These are phyloP conservation scores for Rhinoraja longicauda DNA, from an alignment of 2,797 vertebrate species.

Conservation along the genomic window DNA sequence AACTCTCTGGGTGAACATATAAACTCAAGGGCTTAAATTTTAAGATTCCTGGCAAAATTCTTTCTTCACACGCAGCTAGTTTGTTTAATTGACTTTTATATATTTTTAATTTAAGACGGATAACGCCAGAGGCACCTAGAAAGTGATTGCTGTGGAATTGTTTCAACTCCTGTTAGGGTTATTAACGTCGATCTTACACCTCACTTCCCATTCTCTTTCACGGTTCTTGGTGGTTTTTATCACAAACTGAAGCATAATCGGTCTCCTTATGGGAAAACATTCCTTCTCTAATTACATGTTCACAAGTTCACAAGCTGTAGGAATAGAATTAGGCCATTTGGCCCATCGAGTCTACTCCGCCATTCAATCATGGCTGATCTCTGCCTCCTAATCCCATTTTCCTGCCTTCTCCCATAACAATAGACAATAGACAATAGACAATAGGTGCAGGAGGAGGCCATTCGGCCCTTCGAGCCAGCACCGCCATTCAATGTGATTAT, in stretches of 20 bases:
- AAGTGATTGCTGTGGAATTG: neutral
- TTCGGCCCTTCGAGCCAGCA: too few species aligned
- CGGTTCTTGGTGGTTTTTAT: neutral
- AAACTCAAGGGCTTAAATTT: neutral
- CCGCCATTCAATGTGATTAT: too few species aligned
- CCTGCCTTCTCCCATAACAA: too few species aligned
- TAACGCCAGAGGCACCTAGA: neutral
- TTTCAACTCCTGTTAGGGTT: neutral
- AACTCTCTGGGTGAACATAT: neutral
- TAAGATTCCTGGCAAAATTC: neutral
- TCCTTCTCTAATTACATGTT: neutral
- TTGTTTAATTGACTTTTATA: neutral
- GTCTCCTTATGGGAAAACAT: neutral
- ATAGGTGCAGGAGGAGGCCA: too few species aligned
- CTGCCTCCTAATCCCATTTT: too few species aligned
- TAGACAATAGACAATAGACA: too few species aligned
- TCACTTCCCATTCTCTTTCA: neutral
- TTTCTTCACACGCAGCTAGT: neutral
- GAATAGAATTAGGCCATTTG: too few species aligned
- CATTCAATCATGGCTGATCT: too few species aligned
- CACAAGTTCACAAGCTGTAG: too few species aligned
- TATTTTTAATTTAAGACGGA: neutral
- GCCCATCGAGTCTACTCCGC: too few species aligned
- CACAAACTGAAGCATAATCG: neutral
- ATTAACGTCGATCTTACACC: neutral